A percentile compares a stretch with the other conserved stretches of the same genome.
phyloP scores from a whole-genome alignment of 2,888 invertebrate genomes.

The Esperia sulphurella region DNA sequence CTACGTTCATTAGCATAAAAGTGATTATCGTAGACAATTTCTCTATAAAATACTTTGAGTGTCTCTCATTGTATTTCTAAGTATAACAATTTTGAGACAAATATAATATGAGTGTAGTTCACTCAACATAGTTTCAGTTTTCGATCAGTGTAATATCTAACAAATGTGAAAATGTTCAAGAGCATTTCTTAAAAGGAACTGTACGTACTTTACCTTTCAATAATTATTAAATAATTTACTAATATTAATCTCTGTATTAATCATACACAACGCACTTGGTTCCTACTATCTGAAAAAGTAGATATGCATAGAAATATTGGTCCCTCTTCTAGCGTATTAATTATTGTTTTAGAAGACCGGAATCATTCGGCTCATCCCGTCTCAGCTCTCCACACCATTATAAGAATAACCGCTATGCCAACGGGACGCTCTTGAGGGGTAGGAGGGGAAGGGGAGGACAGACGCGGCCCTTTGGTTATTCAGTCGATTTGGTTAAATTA shows the following conservation, averaged over 20 bases:
- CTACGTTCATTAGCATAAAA: constrained; percentile 11
- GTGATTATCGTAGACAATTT: too few relatives aligned
- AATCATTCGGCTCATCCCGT: constrained; percentile 16
- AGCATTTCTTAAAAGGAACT: too few relatives aligned
- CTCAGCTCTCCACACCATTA: constrained; percentile 50
- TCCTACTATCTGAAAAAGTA: not conserved
- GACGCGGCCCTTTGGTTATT: constrained; percentile 8
- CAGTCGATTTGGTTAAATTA: constrained; percentile 4
- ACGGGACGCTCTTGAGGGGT: constrained; percentile 34
- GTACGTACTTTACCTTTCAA: too few relatives aligned
- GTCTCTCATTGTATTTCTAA: too few relatives aligned
- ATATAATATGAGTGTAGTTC: not conserved
- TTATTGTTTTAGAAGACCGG: constrained; percentile 9
- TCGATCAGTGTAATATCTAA: too few relatives aligned
- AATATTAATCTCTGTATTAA: too few relatives aligned
- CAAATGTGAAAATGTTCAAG: too few relatives aligned
- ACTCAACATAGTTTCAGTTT: not conserved
- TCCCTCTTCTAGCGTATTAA: constrained; percentile 5
- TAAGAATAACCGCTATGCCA: constrained; percentile 53
- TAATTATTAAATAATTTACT: too few relatives aligned
- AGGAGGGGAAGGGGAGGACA: constrained; percentile 26
- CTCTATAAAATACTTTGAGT: too few relatives aligned
- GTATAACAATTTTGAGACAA: too few relatives aligned
- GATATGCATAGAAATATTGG: constrained; percentile 3
- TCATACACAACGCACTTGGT: too few relatives aligned